Evolutionary conservation across 1,140 invertebrate genomes (phyloP).

Genomic region (Neoseiulus cucumeris): DNA sequence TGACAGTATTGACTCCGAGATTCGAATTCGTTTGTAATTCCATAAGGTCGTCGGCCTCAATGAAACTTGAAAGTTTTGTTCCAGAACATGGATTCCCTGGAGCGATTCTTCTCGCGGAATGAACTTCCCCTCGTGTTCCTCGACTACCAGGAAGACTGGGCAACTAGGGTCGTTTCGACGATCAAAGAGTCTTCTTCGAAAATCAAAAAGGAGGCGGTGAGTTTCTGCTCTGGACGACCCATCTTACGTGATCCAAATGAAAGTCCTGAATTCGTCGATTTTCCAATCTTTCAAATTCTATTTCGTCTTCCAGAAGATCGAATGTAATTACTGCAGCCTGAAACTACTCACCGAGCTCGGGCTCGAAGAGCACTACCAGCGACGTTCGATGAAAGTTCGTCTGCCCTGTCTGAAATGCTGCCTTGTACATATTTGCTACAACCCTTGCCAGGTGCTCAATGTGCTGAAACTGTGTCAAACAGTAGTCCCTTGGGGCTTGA

Average conservation of each 20-base stretch:
- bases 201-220: too few species aligned
- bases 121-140: not conserved
- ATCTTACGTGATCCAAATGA: too few species aligned
- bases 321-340: not conserved
- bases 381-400: not conserved
- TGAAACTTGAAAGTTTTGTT: too few species aligned
- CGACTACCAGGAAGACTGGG: slow-evolving; percentile 2
- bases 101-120: not conserved
- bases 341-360: not conserved
- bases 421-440: slow-evolving; percentile 5
- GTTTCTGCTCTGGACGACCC: too few species aligned
- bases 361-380: not conserved
- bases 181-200: not conserved
- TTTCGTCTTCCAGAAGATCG: not conserved
- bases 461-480: not conserved
- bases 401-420: not conserved
- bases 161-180: not conserved
- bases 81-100: too few species aligned
- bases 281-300: not conserved
- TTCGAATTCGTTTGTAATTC: too few species aligned
- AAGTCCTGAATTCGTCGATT: too few species aligned
- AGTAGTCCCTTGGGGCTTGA: not conserved
- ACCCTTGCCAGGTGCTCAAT: not conserved
- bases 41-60: too few species aligned
- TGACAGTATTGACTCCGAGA: too few species aligned